Evolutionary conservation across 1,140 invertebrate species (phyloP).

Genomic region (Drosophila santomea): DNA sequence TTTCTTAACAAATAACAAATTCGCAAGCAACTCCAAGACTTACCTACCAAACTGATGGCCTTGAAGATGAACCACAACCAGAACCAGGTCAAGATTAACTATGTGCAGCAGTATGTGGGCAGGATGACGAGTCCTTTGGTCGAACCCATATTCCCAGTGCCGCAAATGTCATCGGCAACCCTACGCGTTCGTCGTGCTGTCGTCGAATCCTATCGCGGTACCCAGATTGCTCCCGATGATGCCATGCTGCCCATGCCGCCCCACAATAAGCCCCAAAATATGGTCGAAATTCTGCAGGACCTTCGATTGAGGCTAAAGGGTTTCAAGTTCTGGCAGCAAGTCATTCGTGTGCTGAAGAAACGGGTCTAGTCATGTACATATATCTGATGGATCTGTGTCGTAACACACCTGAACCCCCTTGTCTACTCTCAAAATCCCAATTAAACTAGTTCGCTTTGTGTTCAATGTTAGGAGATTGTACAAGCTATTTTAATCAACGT

Average conservation of each 20-base stretch:
- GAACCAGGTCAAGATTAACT: neutral
- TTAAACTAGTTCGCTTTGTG: neutral
- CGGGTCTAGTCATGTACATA: neutral
- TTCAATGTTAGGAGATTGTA: neutral
- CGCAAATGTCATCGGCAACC: constrained; percentile 5
- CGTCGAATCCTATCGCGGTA: constrained; percentile 19
- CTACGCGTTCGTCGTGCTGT: constrained; percentile 26
- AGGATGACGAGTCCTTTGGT: neutral
- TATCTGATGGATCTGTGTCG: neutral
- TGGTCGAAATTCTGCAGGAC: neutral
- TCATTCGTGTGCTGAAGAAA: neutral
- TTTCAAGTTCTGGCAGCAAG: neutral
- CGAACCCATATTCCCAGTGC: constrained; percentile 1
- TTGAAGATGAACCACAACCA: constrained; percentile 3
- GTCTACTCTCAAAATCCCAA: neutral
- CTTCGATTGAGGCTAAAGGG: neutral
- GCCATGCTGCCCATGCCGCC: constrained; percentile 54
- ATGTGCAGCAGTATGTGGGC: neutral
- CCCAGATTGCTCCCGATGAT: constrained; percentile 26
- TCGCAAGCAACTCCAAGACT: neutral
- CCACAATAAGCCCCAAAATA: constrained; percentile 8
- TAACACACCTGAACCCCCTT: too few species aligned
- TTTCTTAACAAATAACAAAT: neutral
- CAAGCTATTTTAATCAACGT: neutral
- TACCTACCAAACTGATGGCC: neutral